Percentiles rank a stretch among this genome's conserved stretches.
Evolutionary conservation across 1,140 invertebrate genomes (phyloP).

Genomic region (Cyphomyrmex costatus): DNA sequence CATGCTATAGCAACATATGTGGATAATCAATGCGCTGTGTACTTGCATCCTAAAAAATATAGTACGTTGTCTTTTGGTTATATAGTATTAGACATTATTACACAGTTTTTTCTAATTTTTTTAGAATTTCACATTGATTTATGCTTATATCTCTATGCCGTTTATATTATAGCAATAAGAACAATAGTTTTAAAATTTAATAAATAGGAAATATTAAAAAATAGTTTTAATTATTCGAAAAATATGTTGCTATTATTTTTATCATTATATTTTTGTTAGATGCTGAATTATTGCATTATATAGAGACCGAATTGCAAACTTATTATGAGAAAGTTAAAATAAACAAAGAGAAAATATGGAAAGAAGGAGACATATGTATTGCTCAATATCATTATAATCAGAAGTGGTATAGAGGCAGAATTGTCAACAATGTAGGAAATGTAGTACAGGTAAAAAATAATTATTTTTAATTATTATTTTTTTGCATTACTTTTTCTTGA

Average conservation of each 20-base stretch:
- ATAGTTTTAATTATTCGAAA: neutral
- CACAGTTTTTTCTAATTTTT: neutral
- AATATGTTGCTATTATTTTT: neutral
- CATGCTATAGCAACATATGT: conserved; percentile 87
- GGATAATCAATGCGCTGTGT: conserved; percentile 87
- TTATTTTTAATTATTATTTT: conserved; percentile 35
- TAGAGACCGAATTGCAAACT: conserved; percentile 82
- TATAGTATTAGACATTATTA: conserved; percentile 26
- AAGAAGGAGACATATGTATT: conserved; percentile 89
- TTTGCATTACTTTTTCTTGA: conserved; percentile 17
- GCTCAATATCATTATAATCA: conserved; percentile 89
- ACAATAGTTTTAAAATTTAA: too few relatives aligned
- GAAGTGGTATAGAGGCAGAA: conserved; percentile 87
- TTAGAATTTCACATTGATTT: neutral
- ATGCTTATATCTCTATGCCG: neutral
- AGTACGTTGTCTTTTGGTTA: conserved; percentile 56
- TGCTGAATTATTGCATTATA: neutral
- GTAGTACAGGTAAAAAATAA: conserved; percentile 71
- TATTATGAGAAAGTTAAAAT: conserved; percentile 84
- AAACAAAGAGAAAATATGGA: conserved; percentile 86
- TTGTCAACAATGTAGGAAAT: conserved; percentile 74
- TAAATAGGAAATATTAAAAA: too few relatives aligned
- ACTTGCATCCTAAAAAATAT: conserved; percentile 83
- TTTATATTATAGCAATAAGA: neutral
- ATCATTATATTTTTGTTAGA: conserved; percentile 6